phyloP scores from a whole-genome alignment of 2,888 invertebrate species.

The Calliopum simillimum region DNA sequence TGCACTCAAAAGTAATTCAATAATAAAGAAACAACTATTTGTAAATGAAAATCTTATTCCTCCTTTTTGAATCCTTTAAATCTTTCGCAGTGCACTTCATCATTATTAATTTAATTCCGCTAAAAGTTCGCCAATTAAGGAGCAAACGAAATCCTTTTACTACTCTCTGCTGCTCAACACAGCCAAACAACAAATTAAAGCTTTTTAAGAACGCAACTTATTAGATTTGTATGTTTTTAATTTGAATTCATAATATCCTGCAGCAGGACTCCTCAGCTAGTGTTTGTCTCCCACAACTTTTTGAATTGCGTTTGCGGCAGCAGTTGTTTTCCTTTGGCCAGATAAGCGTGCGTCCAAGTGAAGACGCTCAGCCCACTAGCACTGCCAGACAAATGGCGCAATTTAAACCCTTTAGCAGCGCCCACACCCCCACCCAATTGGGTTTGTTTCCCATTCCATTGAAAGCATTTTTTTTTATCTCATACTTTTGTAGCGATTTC shows the following conservation, averaged over 20 bases:
- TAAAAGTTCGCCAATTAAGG: constrained; percentile 20
- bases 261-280: constrained; percentile 3
- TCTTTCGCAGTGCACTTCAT: constrained; percentile 15
- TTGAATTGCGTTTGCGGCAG: constrained; percentile 24
- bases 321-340: constrained; percentile 27
- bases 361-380: constrained; percentile 17
- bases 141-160: background rate
- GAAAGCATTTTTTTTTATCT: too few species aligned
- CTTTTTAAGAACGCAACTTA: constrained; percentile 61
- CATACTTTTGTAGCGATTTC: constrained; percentile 9
- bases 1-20: background rate
- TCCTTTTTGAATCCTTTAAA: background rate
- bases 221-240: constrained; percentile 66
- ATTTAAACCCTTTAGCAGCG: constrained; percentile 54
- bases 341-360: background rate
- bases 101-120: constrained; percentile 22
- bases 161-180: constrained; percentile 9
- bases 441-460: too few species aligned
- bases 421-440: background rate
- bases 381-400: constrained; percentile 42
- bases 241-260: constrained; percentile 64
- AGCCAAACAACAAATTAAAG: constrained; percentile 51
- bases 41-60: background rate
- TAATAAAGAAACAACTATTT: constrained; percentile 7
- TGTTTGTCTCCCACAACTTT: constrained; percentile 5